Percentiles rank a stretch among this genome's conserved stretches.
These are phyloP conservation scores for Hapalemur alaotrensis DNA, from an alignment of 2,797 vertebrate genomes.

Conservation along the genomic window DNA sequence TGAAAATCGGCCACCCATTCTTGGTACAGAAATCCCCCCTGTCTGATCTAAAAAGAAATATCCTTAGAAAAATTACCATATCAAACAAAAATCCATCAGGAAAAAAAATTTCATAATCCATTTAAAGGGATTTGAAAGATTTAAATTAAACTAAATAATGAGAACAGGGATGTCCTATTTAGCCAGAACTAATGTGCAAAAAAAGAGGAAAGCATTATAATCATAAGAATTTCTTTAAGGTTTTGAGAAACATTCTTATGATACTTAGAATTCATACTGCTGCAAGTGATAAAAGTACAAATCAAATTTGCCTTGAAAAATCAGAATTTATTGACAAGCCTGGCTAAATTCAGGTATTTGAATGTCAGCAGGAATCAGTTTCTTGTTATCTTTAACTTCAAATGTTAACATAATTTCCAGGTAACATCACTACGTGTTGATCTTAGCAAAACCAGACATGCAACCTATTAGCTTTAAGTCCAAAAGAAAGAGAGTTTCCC, in stretches of 20 bases:
- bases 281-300: background rate
- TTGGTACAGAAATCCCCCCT: background rate
- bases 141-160: constrained; percentile 35
- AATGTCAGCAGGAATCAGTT: background rate
- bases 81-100: background rate
- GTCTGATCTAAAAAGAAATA: background rate
- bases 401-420: background rate
- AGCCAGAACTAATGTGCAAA: background rate
- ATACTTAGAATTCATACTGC: background rate
- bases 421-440: background rate
- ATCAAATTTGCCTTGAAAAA: background rate
- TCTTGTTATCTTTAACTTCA: background rate
- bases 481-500: background rate
- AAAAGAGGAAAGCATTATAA: background rate
- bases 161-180: background rate
- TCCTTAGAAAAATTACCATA: background rate
- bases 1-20: background rate
- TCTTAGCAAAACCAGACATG: background rate
- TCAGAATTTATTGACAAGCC: background rate
- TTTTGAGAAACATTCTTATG: background rate
- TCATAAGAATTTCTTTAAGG: background rate
- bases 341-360: background rate
- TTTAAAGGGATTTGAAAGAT: background rate
- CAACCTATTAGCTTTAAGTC: background rate
- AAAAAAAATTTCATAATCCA: background rate